These are phyloP conservation scores for Lasioglossum vierecki DNA, from an alignment of 2,888 invertebrate genomes.

Conservation along the genomic window DNA sequence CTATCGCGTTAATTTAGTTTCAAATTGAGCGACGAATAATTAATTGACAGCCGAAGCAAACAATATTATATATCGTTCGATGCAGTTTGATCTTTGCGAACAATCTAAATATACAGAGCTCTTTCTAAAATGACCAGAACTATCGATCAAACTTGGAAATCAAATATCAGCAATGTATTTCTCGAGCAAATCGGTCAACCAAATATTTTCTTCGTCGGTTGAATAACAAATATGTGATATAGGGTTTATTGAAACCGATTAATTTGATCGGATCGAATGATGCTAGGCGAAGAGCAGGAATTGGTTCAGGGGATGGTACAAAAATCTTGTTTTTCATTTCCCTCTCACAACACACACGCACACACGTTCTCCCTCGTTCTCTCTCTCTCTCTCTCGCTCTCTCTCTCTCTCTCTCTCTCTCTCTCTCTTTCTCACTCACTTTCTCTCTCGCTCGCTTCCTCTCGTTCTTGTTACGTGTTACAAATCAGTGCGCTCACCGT, in stretches of 20 bases:
- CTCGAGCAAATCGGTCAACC: not conserved
- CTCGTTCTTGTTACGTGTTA: conserved; percentile 69
- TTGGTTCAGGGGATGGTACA: conserved; percentile 57
- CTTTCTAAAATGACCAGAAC: not conserved
- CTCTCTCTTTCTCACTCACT: conserved; percentile 6
- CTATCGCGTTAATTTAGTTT: not conserved
- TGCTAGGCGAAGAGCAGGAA: conserved; percentile 58
- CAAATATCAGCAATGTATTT: conserved; percentile 1
- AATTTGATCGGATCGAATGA: conserved; percentile 43
- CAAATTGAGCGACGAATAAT: not conserved
- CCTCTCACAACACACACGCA: not conserved
- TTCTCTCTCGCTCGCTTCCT: conserved; percentile 29
- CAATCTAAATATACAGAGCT: not conserved
- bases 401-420: not conserved
- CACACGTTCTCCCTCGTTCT: not conserved
- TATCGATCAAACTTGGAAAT: not conserved
- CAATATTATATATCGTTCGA: not conserved
- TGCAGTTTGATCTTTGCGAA: not conserved
- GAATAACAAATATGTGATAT: not conserved
- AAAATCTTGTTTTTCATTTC: conserved; percentile 45
- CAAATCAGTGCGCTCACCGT: conserved; percentile 81
- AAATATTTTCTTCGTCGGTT: not conserved
- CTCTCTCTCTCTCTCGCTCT: not conserved
- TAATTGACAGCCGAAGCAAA: not conserved
- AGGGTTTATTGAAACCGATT: conserved; percentile 43